phyloP scores from a whole-genome alignment of 1,140 invertebrate genomes.

The Liolophura sinensis region DNA sequence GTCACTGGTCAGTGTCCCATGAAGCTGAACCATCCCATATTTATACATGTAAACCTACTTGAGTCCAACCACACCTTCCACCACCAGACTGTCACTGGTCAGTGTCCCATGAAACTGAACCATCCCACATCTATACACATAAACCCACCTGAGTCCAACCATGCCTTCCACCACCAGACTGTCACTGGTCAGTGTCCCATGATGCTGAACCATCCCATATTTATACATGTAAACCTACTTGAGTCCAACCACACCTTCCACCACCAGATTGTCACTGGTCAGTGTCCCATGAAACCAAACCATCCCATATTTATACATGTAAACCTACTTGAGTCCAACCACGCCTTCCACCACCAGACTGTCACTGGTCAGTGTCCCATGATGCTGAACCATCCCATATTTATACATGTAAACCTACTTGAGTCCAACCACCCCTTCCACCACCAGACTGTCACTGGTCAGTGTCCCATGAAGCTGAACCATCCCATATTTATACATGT shows the following conservation, averaged over 20 bases:
- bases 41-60: too few species aligned
- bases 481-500: too few species aligned
- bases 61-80: slow-evolving; percentile 94
- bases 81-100: slow-evolving; percentile 96
- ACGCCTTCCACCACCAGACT: slow-evolving; percentile 97
- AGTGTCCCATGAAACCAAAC: too few species aligned
- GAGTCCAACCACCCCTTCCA: slow-evolving; percentile 94
- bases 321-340: slow-evolving; percentile 73
- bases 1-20: slow-evolving; percentile 98
- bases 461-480: too few species aligned
- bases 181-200: slow-evolving; percentile 98
- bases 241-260: slow-evolving; percentile 94
- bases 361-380: slow-evolving; percentile 98
- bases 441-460: slow-evolving; percentile 96
- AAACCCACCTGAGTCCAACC: slow-evolving; percentile 72
- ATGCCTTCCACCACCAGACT: slow-evolving; percentile 97
- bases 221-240: too few species aligned
- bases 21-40: too few species aligned
- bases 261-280: slow-evolving; percentile 96
- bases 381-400: too few species aligned
- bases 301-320: too few species aligned
- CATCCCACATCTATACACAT: too few species aligned
- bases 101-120: too few species aligned
- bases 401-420: too few species aligned
- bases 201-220: too few species aligned